phyloP scores from a whole-genome alignment of 2,888 invertebrate species.

The Acronicta alni region DNA sequence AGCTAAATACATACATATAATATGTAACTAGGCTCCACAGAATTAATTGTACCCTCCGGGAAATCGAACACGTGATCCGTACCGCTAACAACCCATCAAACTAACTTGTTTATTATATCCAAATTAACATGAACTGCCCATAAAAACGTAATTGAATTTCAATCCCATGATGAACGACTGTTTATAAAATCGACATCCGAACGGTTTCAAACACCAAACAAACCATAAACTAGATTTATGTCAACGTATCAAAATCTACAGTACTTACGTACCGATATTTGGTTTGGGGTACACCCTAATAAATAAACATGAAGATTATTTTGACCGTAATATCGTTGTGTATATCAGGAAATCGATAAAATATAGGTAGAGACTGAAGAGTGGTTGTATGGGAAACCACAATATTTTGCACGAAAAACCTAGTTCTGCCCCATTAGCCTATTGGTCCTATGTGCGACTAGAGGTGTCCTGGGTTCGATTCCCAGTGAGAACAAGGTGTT shows the following conservation, averaged over 20 bases:
- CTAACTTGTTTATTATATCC: constrained; percentile 16
- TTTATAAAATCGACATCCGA: constrained; percentile 38
- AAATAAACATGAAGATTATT: constrained; percentile 76
- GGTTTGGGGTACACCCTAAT: constrained; percentile 69
- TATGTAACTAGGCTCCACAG: too few relatives aligned
- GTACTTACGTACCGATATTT: constrained; percentile 44
- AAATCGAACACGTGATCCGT: too few relatives aligned
- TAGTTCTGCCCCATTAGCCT: too few relatives aligned
- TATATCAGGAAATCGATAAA: constrained; percentile 65
- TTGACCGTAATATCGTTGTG: constrained; percentile 63
- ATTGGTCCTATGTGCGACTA: too few relatives aligned
- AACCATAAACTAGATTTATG: constrained; percentile 61
- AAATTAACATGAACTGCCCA: constrained; percentile 44
- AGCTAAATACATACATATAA: too few relatives aligned
- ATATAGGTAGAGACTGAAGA: constrained; percentile 56
- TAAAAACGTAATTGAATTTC: constrained; percentile 57
- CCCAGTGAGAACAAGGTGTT: too few relatives aligned
- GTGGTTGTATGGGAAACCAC: too few relatives aligned
- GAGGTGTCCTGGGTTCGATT: too few relatives aligned
- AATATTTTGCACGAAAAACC: background rate
- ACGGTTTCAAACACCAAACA: constrained; percentile 47
- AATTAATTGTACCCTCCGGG: too few relatives aligned
- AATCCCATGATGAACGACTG: constrained; percentile 41
- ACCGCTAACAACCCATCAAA: too few relatives aligned
- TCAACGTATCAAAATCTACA: constrained; percentile 50